Evolutionary conservation across 2,113 vertebrate genomes (phyloP).

Genomic region (Coptodon bakossiorum): DNA sequence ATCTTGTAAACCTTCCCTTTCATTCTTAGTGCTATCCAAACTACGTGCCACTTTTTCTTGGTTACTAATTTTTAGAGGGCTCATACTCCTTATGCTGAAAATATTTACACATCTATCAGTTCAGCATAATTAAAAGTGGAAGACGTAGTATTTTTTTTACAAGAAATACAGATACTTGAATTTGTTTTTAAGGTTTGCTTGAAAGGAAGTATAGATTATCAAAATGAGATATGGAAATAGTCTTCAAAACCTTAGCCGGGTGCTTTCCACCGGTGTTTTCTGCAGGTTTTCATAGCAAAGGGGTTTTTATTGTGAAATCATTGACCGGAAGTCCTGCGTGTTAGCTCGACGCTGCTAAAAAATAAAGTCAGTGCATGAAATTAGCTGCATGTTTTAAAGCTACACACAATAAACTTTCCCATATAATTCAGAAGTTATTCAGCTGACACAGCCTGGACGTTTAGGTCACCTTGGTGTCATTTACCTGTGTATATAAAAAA

Average conservation of each 20-base stretch:
- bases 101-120: background rate
- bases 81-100: background rate
- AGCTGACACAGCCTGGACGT: fast-evolving
- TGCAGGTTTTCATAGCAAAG: background rate
- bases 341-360: background rate
- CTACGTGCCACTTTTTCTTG: background rate
- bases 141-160: fast-evolving
- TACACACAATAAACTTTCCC: background rate
- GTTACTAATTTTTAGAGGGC: background rate
- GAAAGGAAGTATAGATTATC: background rate
- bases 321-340: background rate
- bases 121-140: background rate
- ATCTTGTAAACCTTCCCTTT: background rate
- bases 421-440: background rate
- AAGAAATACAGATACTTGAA: background rate
- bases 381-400: background rate
- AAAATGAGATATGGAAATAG: background rate
- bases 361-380: background rate
- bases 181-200: background rate
- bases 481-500: background rate
- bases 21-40: background rate
- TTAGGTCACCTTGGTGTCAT: fast-evolving
- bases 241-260: background rate
- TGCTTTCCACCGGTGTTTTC: background rate
- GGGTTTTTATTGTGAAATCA: slow-evolving; percentile 1